Base-by-base conservation (phyloP, 2,113 vertebrate genomes). In the Pagrus major region DNA sequence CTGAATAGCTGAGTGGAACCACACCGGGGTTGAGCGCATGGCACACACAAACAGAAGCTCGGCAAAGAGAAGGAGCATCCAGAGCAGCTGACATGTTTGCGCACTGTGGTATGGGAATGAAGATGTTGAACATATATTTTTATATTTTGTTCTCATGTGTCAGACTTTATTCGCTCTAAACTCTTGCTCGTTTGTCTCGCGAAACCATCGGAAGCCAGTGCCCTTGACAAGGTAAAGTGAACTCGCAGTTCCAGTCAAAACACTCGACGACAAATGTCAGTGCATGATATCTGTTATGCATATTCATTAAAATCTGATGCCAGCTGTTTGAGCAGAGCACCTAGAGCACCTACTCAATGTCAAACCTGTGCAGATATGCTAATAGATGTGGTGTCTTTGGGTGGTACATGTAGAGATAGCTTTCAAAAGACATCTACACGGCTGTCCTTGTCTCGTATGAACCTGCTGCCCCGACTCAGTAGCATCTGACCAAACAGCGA, bases 311-410 rank as follows among this genome's bases (percentile, higher is more conserved):
- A 84, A 61, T 66, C 41, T 81, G 81, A 88, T 80, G 83, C 86
- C 93, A 92, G 91, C 82, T 92, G 90, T 90, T 92, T 77, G 23
- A 86, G 82, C 68, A 61, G 72, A 84, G 74, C 78, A 88, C 77
- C 77, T 70, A 76, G 69, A 87, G 73, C 84, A 77, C 68, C 66
- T 74, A 74, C 60, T 90, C 83, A 91, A 83, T 81, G 77, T 88
- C 81, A 86, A 74, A 27, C 29, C 81, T 81, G 82, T 46, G 66
- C 44, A 55, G 29, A 85, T 80, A 78, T 72, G 63, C 35, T 58
- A 76, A 83, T 75, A 80, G 35, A 70, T 80, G 20, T 76, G 69
- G 46, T 71, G 9, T 58, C 61, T 83, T 76, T 23, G 70, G 65
- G 42, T 65, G 25, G 3, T 3, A 0, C 61, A 21, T 65, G 54